phyloP scores from a whole-genome alignment of 2,888 invertebrate genomes.

The Eilema sororculum region DNA sequence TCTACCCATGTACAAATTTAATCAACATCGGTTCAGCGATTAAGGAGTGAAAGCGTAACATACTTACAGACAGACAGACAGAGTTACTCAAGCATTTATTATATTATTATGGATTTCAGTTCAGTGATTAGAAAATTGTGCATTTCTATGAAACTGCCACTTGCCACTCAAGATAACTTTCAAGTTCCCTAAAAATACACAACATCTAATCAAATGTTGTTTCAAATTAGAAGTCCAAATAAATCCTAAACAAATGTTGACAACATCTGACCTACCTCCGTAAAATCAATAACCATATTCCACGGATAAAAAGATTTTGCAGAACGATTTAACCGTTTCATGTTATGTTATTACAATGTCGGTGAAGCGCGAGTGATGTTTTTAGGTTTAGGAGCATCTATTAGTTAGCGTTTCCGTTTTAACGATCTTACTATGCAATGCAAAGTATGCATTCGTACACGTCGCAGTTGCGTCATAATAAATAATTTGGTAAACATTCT shows the following conservation, averaged over 20 bases:
- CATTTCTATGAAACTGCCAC: background rate
- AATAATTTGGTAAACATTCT: too few relatives aligned
- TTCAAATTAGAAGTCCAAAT: conserved; percentile 4
- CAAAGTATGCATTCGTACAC: too few relatives aligned
- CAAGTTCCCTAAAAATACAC: background rate
- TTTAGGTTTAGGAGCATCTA: background rate
- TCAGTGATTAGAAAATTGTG: background rate
- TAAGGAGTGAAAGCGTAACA: too few relatives aligned
- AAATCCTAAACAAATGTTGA: conserved; percentile 4
- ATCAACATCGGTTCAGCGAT: too few relatives aligned
- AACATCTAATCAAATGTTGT: background rate
- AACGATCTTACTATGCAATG: background rate
- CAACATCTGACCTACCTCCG: background rate
- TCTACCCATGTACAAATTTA: too few relatives aligned
- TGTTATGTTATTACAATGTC: conserved; percentile 1
- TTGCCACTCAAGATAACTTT: background rate
- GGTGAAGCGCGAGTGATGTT: background rate
- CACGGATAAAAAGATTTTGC: background rate
- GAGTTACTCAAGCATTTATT: too few relatives aligned
- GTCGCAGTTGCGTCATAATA: too few relatives aligned
- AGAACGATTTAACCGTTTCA: background rate
- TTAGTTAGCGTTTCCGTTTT: background rate
- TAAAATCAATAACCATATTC: background rate
- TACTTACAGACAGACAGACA: too few relatives aligned
- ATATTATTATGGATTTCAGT: background rate